Conservation (phyloP, 1,140 invertebrate genomes). For the Drosophila suzukii region DNA sequence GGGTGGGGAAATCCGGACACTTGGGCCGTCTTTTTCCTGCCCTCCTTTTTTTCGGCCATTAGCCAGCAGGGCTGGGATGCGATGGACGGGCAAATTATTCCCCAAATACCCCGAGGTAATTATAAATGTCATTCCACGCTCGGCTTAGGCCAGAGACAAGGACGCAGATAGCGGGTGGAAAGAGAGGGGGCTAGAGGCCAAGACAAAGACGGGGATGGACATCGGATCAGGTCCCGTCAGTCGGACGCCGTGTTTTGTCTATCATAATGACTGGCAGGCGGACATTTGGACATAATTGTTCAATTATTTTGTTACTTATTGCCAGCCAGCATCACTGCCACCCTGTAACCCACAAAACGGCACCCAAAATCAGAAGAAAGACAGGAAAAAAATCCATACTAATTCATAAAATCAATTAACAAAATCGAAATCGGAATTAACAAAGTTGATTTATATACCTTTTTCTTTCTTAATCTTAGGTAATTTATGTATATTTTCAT, state of each 20-base stretch:
- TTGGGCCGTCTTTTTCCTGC: slow-evolving; percentile 35
- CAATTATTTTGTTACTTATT: slow-evolving; percentile 84
- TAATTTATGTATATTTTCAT: too few species aligned
- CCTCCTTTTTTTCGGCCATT: slow-evolving; percentile 53
- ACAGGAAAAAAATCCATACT: slow-evolving; percentile 1
- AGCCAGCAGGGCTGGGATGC: slow-evolving; percentile 32
- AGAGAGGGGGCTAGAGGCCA: neutral
- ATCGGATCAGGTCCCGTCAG: slow-evolving; percentile 35
- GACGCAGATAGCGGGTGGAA: slow-evolving; percentile 7
- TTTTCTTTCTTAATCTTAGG: too few species aligned
- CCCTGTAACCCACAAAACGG: slow-evolving; percentile 2
- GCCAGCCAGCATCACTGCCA: slow-evolving; percentile 28
- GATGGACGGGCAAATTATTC: slow-evolving; percentile 78
- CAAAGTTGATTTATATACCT: too few species aligned
- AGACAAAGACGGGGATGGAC: slow-evolving; percentile 23
- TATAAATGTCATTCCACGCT: slow-evolving; percentile 79
- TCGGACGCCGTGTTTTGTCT: slow-evolving; percentile 69
- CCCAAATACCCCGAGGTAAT: slow-evolving; percentile 83
- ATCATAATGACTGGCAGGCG: slow-evolving; percentile 83
- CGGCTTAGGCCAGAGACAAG: slow-evolving; percentile 42
- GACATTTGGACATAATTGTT: slow-evolving; percentile 84
- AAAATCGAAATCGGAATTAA: too few species aligned
- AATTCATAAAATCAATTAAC: too few species aligned
- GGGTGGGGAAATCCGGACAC: slow-evolving; percentile 57
- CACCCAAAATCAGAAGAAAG: slow-evolving; percentile 4